Conservation (phyloP, 1,140 invertebrate species). For the Cryptotermes secundus region DNA sequence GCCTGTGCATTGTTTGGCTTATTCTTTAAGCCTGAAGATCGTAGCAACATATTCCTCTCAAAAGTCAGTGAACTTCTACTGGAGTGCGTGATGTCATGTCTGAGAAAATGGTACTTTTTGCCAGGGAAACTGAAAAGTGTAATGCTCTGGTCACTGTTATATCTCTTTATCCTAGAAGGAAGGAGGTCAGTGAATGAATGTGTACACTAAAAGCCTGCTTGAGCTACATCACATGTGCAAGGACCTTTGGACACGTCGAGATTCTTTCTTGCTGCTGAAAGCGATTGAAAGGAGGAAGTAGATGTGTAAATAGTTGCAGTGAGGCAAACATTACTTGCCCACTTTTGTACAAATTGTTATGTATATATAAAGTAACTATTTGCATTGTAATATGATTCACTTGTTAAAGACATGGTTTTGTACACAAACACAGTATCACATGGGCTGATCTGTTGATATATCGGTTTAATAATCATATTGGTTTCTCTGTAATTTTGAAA, state of each 20-base stretch:
- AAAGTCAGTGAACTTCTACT: too few species aligned
- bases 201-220: background rate
- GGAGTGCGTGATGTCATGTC: too few species aligned
- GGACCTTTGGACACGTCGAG: background rate
- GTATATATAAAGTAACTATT: constrained; percentile 14
- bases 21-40: too few species aligned
- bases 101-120: too few species aligned
- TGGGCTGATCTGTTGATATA: background rate
- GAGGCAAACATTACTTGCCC: background rate
- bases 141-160: too few species aligned
- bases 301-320: background rate
- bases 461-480: background rate
- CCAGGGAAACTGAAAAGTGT: too few species aligned
- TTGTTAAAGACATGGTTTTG: background rate
- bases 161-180: background rate
- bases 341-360: background rate
- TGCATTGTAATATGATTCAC: background rate
- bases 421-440: background rate
- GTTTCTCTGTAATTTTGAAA: background rate
- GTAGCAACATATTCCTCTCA: too few species aligned
- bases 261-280: background rate
- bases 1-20: too few species aligned
- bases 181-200: background rate
- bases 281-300: background rate
- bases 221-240: background rate